These are phyloP conservation scores for Cerastoderma edule DNA, from an alignment of 2,888 invertebrate genomes.

Conservation along the genomic window DNA sequence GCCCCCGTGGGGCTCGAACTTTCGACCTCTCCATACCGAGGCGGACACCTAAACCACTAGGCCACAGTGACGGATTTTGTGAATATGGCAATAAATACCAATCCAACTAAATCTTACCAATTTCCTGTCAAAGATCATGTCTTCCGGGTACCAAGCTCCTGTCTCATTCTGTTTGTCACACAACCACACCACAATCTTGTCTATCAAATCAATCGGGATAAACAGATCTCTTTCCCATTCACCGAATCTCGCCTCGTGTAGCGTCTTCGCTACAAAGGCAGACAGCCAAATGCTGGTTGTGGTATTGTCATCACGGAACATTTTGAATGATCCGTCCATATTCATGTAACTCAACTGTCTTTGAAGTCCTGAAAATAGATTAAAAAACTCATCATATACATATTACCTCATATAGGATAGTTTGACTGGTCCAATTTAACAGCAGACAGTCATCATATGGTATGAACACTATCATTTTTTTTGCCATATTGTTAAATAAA, in stretches of 20 bases:
- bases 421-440: too few relatives aligned
- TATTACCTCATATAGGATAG: too few relatives aligned
- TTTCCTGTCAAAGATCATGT: conserved; percentile 90
- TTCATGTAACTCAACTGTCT: conserved; percentile 95
- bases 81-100: too few relatives aligned
- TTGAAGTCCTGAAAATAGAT: conserved; percentile 89
- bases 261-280: conserved; percentile 93
- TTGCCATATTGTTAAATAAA: too few relatives aligned
- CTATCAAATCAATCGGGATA: conserved; percentile 94
- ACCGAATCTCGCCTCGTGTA: conserved; percentile 95
- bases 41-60: too few relatives aligned
- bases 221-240: conserved; percentile 99
- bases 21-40: too few relatives aligned
- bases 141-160: conserved; percentile 89
- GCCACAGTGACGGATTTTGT: too few relatives aligned
- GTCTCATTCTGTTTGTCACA: conserved; percentile 92
- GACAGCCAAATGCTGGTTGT: conserved; percentile 94
- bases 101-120: too few relatives aligned
- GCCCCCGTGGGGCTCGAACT: too few relatives aligned
- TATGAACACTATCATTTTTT: too few relatives aligned
- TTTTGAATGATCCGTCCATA: conserved; percentile 94
- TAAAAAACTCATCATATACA: too few relatives aligned
- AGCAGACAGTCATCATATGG: too few relatives aligned
- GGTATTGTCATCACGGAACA: conserved; percentile 88
- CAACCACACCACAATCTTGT: conserved; percentile 93